Evolutionary conservation across 2,797 vertebrate genomes (phyloP).

Genomic region (Sardinella longiceps): DNA sequence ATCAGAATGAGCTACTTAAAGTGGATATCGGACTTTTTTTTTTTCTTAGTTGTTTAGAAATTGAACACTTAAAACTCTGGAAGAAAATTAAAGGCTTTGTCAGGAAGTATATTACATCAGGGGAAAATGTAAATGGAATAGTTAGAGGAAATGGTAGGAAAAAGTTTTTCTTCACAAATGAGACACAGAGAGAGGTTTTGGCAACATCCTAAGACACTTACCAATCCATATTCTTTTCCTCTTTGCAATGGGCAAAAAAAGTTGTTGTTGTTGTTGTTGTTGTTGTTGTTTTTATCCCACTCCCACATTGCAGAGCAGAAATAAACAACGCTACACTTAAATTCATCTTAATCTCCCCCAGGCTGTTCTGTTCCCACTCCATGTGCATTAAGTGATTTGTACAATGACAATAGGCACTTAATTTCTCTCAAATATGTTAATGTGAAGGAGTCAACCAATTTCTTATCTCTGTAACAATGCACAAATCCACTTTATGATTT

Average conservation of each 20-base stretch:
- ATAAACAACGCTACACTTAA: neutral
- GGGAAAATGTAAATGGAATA: neutral
- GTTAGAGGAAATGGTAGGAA: neutral
- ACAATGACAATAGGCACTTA: neutral
- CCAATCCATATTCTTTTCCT: neutral
- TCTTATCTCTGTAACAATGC: neutral
- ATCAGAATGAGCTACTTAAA: neutral
- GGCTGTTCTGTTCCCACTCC: neutral
- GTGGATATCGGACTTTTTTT: neutral
- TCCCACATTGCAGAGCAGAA: neutral
- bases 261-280: neutral
- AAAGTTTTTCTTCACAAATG: neutral
- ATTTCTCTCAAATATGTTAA: neutral
- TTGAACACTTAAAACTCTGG: neutral
- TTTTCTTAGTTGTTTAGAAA: too few species aligned
- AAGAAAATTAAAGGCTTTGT: neutral
- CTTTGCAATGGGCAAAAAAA: neutral
- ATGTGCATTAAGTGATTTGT: neutral
- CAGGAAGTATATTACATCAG: neutral
- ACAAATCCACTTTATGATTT: neutral
- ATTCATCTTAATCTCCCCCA: neutral
- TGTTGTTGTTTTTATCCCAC: neutral
- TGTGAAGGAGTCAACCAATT: neutral
- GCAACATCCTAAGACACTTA: neutral
- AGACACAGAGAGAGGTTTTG: neutral